Base-by-base conservation (phyloP, 1,140 invertebrate species). In the Drosophila biarmipes region DNA sequence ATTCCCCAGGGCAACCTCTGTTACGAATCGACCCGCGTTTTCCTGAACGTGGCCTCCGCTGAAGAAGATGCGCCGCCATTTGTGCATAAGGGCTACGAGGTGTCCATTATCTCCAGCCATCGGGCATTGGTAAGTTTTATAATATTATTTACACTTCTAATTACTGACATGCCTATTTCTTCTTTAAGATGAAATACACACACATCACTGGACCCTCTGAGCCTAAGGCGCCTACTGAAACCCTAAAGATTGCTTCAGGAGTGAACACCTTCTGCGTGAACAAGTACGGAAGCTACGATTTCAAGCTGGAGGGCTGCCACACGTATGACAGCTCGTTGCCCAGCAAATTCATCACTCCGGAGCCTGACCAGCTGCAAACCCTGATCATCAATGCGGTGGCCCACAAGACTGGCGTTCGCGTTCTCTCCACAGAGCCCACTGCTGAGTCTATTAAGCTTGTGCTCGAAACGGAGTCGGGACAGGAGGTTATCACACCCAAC, bases 251-350 rank as follows among this genome's bases (percentile, higher is more conserved):
- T 10, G 71, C 94, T 8, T 74, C 82, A 0, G 93, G 93, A 46
- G 94, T 94, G 11, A 94, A 93, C 37, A 94, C 93, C 0, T 93
- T 95, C 75, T 98, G 97, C 86, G 92, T 98, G 1, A 93, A 94
- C 5, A 92, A 93, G 63, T 90, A 94, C 34, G 96, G 95, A n/a
- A 91, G 92, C 45, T 98, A 98, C 90, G 93, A 94, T 46, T 95
- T 98, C 35, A 93, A 94, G 38, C 95, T 97, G 10, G 94, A 94
- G 68, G 95, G 97, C 40, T 98, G 98, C 91, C 98, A 99, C 92
- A 93, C 94, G 63, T 98, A 97, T 92, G 92, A 93, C 10, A 92
- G 91, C 77, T 93, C 92, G 0, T 14, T 91, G 40, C 90, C 91
- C 31, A 80, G 46, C 6, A 90, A 74, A n/a, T 90, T 92, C 42